Evolutionary conservation across 2,797 vertebrate genomes (phyloP), one percentile per base, ranked within the genome.

Genomic region (Oreonectes daqikongensis): DNA sequence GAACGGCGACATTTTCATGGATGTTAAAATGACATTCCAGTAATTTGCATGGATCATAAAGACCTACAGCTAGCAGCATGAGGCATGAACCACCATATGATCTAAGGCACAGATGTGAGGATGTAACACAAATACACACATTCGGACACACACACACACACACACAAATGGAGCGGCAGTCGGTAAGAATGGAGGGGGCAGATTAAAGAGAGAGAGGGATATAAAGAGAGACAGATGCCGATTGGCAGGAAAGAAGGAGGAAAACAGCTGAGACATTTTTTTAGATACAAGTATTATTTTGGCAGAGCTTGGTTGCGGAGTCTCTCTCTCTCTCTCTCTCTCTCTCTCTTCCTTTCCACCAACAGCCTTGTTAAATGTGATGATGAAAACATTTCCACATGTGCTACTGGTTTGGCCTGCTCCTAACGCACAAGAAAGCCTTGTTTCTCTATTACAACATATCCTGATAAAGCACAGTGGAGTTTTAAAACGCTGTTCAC

Each of bases 21-120:
- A 81, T 82, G 83, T 82, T 82, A 82, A 78, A 82, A 78, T 81
- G 42, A 80, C 83, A 82, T 84, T 84, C 83, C 83, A 78, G 75
- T 77, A 53, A 84, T 84, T 84, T 84, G 65, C 80, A 84, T 75
- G 80, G 80, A 69, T 79, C 79, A 78, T 84, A 84, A 82, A 79
- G 81, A 81, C 72, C 76, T 79, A 66, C 60, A 80, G 77, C 68
- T 78, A 65, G 75, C 65, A 81, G 79, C 64, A 48, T n/a, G 72
- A 77, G 65, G 71, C 63, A 55, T 68, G 70, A 65, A 55, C 65
- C 77, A 79, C 48, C 78, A 71, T 79, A 69, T 82, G 83, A 82
- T 82, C 80, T 82, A 82, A 82, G 70, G 69, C 75, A 81, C 83
- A 84, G 81, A 84, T 82, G 80, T 82, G 72, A 26, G 52, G 70